Base-by-base conservation (phyloP, 1,140 invertebrate species). In the Scaptomyza hsui region DNA sequence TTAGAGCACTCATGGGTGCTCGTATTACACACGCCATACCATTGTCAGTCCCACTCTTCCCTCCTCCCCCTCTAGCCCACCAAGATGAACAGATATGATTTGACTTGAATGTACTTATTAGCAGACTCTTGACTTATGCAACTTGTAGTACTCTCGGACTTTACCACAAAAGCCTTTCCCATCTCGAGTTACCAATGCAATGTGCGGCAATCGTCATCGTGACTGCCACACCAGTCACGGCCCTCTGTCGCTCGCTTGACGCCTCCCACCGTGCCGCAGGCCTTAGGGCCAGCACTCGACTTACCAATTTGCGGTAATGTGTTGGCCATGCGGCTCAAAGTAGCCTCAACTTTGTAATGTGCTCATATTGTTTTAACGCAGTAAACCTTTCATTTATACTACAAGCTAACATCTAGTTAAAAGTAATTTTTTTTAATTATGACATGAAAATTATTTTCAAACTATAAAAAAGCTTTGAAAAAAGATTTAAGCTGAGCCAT, bases 111-210 rank as follows among this genome's bases (percentile, higher is more conserved):
- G 13, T 51, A 26, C 15, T 29, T 41, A 51, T 51, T 51, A 26
- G 21, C 51, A 55, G 21, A 12, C 56, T n/a, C n/a, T 47, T 26
- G 57, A 48, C 49, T 70, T 70, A 70, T 63, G 67, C 60, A 70
- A 70, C 59, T 55, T 32, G 26, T 6, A 49, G 26, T 29, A 9
- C 26, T n/a, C n/a, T 6, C 26, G 26, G 26, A 29, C 26, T 51
- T 35, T 56, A 70, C 67, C 67, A 24, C 67, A 62, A 49, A 29
- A 55, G 15, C 42, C 42, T 55, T 55, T 48, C n/a, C 18, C 42
- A 49, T n/a, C 67, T 70, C 59, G n/a, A 56, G 67, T 70, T 70
- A 63, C 67, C 59, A 49, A 59, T n/a, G n/a, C n/a, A n/a, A n/a
- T 29, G 26, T 45, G 49, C 47, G 47, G 47, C 59, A 62, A 51